A percentile compares a stretch with the other conserved stretches of the same genome.
These are phyloP conservation scores for Steromphala cineraria DNA, from an alignment of 2,888 invertebrate species.

Conservation along the genomic window DNA sequence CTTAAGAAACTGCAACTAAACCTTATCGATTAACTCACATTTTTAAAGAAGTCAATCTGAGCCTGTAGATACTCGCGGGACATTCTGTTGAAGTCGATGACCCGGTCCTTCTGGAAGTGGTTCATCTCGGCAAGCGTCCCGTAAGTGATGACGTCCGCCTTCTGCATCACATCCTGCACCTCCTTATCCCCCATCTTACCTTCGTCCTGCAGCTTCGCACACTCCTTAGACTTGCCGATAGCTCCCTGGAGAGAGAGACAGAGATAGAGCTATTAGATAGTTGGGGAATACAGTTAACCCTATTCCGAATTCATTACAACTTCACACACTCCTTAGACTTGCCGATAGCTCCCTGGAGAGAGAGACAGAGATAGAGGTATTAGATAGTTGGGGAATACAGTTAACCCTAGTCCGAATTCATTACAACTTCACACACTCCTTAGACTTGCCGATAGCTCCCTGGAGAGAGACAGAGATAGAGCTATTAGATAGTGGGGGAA, in stretches of 20 bases:
- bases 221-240: conserved; percentile 91
- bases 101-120: conserved; percentile 92
- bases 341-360: too few species aligned
- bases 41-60: conserved; percentile 94
- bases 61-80: conserved; percentile 90
- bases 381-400: too few species aligned
- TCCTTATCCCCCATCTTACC: conserved; percentile 89
- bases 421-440: conserved; percentile 89
- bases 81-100: conserved; percentile 88
- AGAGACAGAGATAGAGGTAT: too few species aligned
- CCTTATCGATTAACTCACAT: too few species aligned
- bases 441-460: conserved; percentile 87
- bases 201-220: conserved; percentile 86
- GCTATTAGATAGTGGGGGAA: too few species aligned
- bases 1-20: too few species aligned
- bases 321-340: too few species aligned
- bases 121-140: conserved; percentile 94
- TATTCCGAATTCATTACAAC: too few species aligned
- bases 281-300: too few species aligned
- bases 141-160: conserved; percentile 94
- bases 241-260: conserved; percentile 76
- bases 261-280: background rate
- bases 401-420: too few species aligned
- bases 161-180: conserved; percentile 86
- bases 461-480: conserved; percentile 27